These are phyloP conservation scores for Drosophila parvula DNA, from an alignment of 1,140 invertebrate genomes.

Conservation along the genomic window DNA sequence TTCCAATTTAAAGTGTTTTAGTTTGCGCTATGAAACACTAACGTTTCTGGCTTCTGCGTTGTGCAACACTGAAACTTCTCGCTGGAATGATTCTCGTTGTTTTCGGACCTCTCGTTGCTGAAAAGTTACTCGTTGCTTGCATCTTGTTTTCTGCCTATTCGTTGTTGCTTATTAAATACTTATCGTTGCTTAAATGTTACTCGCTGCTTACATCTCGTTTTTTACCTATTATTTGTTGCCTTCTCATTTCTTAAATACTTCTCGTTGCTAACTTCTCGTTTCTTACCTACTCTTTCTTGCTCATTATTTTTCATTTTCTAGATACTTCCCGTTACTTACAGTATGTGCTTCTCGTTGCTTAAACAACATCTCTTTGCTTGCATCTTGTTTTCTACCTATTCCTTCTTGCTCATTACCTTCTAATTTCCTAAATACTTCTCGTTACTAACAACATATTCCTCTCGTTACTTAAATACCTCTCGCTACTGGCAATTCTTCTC, in stretches of 20 bases:
- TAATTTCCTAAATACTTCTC: too few species aligned
- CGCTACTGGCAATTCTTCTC: conserved; percentile 2
- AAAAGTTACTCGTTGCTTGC: not conserved
- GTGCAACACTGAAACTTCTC: conserved; percentile 4
- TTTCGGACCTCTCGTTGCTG: not conserved
- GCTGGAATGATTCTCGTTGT: not conserved
- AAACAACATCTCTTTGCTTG: too few species aligned
- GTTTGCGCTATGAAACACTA: not conserved
- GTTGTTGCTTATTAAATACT: not conserved
- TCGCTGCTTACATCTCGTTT: not conserved
- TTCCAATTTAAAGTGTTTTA: not conserved
- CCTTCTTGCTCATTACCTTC: too few species aligned
- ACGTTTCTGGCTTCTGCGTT: not conserved
- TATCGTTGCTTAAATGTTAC: not conserved
- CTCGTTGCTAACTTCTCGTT: not conserved
- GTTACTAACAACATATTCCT: too few species aligned
- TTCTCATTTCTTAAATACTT: not conserved
- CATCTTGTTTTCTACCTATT: too few species aligned
- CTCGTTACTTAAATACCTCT: not conserved
- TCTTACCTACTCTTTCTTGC: not conserved
- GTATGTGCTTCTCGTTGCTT: too few species aligned
- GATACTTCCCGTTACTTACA: not conserved
- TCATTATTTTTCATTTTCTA: not conserved
- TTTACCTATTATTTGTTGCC: not conserved
- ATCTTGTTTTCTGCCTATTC: too few species aligned